These are phyloP conservation scores for Megalonaias nervosa DNA, from an alignment of 1,140 invertebrate genomes.

Conservation along the genomic window DNA sequence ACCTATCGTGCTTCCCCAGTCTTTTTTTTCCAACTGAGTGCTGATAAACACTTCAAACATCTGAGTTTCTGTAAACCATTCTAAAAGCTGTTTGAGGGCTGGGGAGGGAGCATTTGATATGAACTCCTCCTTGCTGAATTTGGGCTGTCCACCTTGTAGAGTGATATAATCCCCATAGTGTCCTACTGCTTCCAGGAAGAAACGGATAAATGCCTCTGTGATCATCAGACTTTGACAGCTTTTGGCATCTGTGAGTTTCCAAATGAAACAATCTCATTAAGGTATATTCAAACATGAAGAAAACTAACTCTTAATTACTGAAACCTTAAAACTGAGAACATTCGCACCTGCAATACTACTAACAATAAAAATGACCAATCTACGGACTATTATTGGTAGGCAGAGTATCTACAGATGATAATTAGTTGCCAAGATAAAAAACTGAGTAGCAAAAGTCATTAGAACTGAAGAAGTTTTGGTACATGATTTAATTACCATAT, in stretches of 20 bases:
- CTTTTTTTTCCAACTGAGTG: conserved; percentile 55
- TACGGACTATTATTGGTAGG: no score
- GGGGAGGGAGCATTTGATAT: conserved; percentile 78
- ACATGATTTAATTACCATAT: no score
- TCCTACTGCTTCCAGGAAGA: conserved; percentile 79
- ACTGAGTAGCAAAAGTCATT: no score
- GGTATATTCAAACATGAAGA: background rate
- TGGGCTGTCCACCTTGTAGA: conserved; percentile 71
- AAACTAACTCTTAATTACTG: background rate
- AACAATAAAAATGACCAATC: no score
- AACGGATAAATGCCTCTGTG: conserved; percentile 79
- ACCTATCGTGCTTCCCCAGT: conserved; percentile 49
- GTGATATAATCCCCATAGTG: conserved; percentile 75
- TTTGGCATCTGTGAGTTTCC: conserved; percentile 47
- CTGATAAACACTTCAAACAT: conserved; percentile 79
- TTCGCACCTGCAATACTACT: no score
- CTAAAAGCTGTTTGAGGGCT: conserved; percentile 77
- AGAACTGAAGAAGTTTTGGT: no score
- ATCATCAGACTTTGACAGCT: conserved; percentile 76
- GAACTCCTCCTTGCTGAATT: conserved; percentile 72
- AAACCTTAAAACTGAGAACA: no score
- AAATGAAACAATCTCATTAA: conserved; percentile 5
- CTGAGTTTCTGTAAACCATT: conserved; percentile 88
- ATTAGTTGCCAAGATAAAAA: no score
- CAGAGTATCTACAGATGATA: no score